Evolutionary conservation across 2,797 vertebrate genomes (phyloP).

Genomic region (Epinephelus malabaricus): DNA sequence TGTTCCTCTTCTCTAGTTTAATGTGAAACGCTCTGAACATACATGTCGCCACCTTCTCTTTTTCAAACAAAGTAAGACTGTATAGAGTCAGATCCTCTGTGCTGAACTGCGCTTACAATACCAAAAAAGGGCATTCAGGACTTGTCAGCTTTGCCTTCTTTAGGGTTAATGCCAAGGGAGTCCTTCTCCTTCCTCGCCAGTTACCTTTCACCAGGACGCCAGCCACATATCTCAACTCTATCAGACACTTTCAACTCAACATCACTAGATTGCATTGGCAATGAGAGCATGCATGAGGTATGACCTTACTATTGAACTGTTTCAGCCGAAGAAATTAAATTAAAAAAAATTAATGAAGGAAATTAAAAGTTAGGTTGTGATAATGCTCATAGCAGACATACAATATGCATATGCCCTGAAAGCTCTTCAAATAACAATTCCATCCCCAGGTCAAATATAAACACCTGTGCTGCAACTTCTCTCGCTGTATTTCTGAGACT

Average conservation of each 20-base stretch:
- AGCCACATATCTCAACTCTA: constrained; percentile 52
- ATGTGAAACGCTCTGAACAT: constrained; percentile 63
- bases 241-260: constrained; percentile 63
- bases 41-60: constrained; percentile 34
- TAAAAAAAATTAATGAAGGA: constrained; percentile 20
- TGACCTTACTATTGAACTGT: constrained; percentile 45
- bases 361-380: constrained; percentile 43
- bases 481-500: constrained; percentile 46
- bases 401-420: constrained; percentile 30
- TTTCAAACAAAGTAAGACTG: constrained; percentile 55
- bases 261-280: constrained; percentile 64
- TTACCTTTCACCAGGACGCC: constrained; percentile 48
- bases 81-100: constrained; percentile 62
- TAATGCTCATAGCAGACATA: constrained; percentile 50
- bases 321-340: constrained; percentile 37
- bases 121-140: constrained; percentile 60
- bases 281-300: constrained; percentile 66
- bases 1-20: constrained; percentile 64
- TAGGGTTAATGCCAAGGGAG: constrained; percentile 59
- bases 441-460: constrained; percentile 47
- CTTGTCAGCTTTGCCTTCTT: constrained; percentile 71
- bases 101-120: constrained; percentile 68
- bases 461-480: constrained; percentile 55
- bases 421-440: constrained; percentile 45
- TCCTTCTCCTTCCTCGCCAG: constrained; percentile 44